Base-by-base conservation (phyloP, 1,140 invertebrate genomes). In the Meteorus sp. region DNA sequence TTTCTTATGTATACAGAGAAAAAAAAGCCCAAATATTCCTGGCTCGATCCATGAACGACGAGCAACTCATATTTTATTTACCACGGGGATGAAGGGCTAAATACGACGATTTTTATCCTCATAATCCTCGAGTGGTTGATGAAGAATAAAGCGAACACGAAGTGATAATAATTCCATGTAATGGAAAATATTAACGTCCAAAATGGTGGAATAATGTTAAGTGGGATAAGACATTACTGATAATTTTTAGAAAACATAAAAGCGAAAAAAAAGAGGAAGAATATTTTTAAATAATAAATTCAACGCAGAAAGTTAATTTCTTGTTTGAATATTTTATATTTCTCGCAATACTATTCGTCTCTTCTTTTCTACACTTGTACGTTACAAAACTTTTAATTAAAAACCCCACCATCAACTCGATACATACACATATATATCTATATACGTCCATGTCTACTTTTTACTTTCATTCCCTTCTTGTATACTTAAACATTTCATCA, bases 61-160 rank as follows among this genome's bases (percentile, higher is more conserved):
- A 22, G 20, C 22, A 17, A 35, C 33, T 39, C 43, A 57, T 57
- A 57, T 48, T 48, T 57, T 57, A 57, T 57, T 57, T 50, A 57
- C 27, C 19, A 25, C 19, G 4, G 31, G 44, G 17, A 48, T 35
- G 33, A 57, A 45, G 22, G 22, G 35, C 17, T 56, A 35, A 56
- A 56, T 35, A 17, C n/a, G 20, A n/a, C n/a, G 39, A 37, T 50
- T 57, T 48, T 23, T 22, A 31, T 15, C 17, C 2, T 7, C 15
- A 23, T 25, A 50, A 48, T 57, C 54, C 47, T 22, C 13, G 23
- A 43, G 37, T 44, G 35, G 22, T 27, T 23, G 44, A 47, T 47
- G 44, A 23, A 17, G 23, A 50, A 50, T 43, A 50, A 27, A 45
- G 8, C n/a, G 19, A 20, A 22, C n/a, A 48, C 22, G 7, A 25